Base-by-base conservation (phyloP, 2,888 invertebrate species). In the Drosophila buzzatii region DNA sequence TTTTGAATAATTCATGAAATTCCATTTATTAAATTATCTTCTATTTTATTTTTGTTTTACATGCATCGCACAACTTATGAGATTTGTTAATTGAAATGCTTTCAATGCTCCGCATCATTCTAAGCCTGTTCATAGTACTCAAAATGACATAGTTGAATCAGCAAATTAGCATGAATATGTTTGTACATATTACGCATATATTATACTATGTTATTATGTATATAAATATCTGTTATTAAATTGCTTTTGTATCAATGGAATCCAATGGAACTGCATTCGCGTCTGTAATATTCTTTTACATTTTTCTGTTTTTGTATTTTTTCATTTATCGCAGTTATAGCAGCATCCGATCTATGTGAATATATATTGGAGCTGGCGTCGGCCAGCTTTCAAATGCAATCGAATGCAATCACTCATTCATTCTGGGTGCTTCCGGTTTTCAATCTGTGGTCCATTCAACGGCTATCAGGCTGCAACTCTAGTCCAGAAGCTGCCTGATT, bases 361-460 rank as follows among this genome's bases (percentile, higher is more conserved):
- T 59, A 37, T 20, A 47, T 44, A 56, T 47, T 27, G 59, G 49
- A 62, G 47, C 52, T 63, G 76, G 64, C 33, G 76, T 72, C 73
- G 81, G 71, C 68, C 70, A 62, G 78, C 72, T 64, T 71, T 84
- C 84, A 82, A 82, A 78, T 78, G 73, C 78, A 82, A 81, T 72
- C 77, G 81, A 85, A 72, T 74, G 72, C 79, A 79, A 81, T 85
- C 79, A 85, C 71, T 84, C 80, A 69, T 73, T 62, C 76, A 49
- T 27, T 65, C 65, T 65, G 62, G 45, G 45, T 45, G 63, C 56
- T 52, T 75, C 66, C 70, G 74, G 37, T 73, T 65, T 73, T 37
- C 63, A 57, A 63, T 63, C 35, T 53, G 39, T 33, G 31, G 49
- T 37, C 45, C 61, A 63, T 52, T 60, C 33, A 56, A 44, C 16